A percentile compares a stretch with the other conserved stretches of the same genome.
Conservation (phyloP, 2,888 invertebrate species). For the Schizotus pectinicornis region DNA sequence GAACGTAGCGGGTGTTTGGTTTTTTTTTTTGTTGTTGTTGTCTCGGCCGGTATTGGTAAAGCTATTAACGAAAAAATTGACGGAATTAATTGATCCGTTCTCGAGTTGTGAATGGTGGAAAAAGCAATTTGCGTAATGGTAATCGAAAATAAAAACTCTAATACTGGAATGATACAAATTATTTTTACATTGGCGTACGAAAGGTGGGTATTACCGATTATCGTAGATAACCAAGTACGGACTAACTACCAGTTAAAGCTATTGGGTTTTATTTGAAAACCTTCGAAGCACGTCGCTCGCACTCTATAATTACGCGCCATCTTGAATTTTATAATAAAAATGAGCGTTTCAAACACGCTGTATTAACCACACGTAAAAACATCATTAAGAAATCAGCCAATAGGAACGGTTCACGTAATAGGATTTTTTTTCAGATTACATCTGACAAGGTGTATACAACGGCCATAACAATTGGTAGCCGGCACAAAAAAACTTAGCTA, state of each 20-base stretch:
- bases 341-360: constrained; percentile 54
- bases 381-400: constrained; percentile 59
- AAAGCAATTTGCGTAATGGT: no score
- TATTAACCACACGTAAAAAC: constrained; percentile 59
- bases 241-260: constrained; percentile 29
- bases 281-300: constrained; percentile 38
- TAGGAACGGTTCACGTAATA: constrained; percentile 56
- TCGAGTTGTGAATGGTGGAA: no score
- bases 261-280: constrained; percentile 39
- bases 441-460: constrained; percentile 38
- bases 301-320: constrained; percentile 55
- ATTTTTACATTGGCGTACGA: constrained; percentile 28
- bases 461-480: constrained; percentile 14
- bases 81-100: no score
- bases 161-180: constrained; percentile 8
- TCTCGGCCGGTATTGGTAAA: no score
- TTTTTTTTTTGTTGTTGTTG: no score
- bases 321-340: constrained; percentile 59
- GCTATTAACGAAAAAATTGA: no score
- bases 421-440: constrained; percentile 52
- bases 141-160: no score
- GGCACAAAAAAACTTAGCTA: no score
- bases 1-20: no score
- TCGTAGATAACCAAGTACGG: constrained; percentile 27
- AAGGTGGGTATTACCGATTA: constrained; percentile 32